Percentiles rank a stretch among this genome's conserved stretches.
phyloP scores from a whole-genome alignment of 2,888 invertebrate species.

The Temnothorax unifasciatus region DNA sequence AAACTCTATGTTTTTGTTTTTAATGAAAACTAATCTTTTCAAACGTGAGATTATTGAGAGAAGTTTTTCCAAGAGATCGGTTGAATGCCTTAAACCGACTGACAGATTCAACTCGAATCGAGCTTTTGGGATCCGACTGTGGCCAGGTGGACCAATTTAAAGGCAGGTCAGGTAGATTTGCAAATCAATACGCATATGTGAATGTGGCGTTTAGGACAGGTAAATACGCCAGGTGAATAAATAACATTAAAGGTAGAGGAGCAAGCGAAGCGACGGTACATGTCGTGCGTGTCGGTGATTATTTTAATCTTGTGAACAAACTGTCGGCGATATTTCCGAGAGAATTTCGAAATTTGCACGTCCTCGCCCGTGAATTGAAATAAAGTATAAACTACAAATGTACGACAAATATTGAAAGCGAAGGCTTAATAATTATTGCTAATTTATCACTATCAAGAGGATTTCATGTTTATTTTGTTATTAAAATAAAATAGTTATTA shows the following conservation, averaged over 20 bases:
- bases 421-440: background rate
- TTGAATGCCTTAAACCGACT: constrained; percentile 5
- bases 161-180: constrained; percentile 13
- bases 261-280: background rate
- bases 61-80: background rate
- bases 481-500: constrained; percentile 1
- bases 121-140: background rate
- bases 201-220: constrained; percentile 9
- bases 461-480: background rate
- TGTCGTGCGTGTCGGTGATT: background rate
- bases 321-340: background rate
- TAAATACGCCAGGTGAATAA: constrained; percentile 44
- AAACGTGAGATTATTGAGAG: background rate
- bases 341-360: background rate
- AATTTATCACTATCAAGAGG: background rate
- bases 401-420: background rate
- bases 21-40: background rate
- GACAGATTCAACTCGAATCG: background rate
- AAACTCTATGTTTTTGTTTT: background rate
- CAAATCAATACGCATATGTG: background rate
- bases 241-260: constrained; percentile 24
- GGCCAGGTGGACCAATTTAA: constrained; percentile 29
- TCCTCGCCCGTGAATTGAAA: background rate
- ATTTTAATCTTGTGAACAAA: constrained; percentile 2
- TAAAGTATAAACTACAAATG: background rate